Conservation (phyloP, 2,797 vertebrate genomes). For the Lacerta agilis region DNA sequence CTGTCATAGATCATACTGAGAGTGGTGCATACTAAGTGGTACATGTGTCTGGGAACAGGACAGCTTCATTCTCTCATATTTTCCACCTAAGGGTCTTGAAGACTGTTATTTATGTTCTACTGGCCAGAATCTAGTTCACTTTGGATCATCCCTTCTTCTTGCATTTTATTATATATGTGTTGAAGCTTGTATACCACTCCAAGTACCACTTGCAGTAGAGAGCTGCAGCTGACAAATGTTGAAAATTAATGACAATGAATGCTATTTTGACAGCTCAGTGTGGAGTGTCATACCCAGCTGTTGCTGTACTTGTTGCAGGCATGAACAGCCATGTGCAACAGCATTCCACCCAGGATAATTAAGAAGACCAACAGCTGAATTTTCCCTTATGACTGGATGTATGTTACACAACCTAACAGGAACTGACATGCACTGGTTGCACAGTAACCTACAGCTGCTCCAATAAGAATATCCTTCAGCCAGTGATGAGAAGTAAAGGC, state of each 20-base stretch:
- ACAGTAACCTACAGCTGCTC: constrained; percentile 34
- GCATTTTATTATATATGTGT: neutral
- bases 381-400: constrained; percentile 30
- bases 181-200: neutral
- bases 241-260: constrained; percentile 28
- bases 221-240: neutral
- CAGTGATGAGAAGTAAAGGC: constrained; percentile 32
- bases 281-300: constrained; percentile 12
- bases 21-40: neutral
- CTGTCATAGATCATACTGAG: neutral
- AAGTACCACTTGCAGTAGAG: neutral
- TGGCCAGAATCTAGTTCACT: constrained; percentile 8
- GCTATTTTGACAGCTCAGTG: constrained; percentile 41
- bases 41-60: neutral
- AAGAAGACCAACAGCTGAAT: constrained; percentile 27
- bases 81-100: neutral
- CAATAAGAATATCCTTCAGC: neutral
- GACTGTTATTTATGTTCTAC: constrained; percentile 6
- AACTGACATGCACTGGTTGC: constrained; percentile 21
- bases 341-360: neutral
- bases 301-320: constrained; percentile 15
- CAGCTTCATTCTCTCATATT: neutral
- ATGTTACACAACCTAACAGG: constrained; percentile 8
- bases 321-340: neutral
- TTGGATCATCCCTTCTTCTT: neutral